phyloP scores from a whole-genome alignment of 2,888 invertebrate species.

The Leucophora obtusa region DNA sequence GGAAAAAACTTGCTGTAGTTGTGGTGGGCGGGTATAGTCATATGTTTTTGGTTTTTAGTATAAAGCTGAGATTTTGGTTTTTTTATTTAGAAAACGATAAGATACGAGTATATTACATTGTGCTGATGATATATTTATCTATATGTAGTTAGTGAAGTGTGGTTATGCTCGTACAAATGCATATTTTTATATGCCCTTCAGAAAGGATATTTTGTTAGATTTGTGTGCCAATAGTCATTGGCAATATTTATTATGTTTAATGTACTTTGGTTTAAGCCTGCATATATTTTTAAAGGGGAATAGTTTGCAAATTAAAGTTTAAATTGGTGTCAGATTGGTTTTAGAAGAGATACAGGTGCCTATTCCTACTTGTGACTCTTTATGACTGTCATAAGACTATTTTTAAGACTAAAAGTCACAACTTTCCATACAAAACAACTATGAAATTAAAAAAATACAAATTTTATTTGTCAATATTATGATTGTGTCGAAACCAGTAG shows the following conservation, averaged over 20 bases:
- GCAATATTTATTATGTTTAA: conserved; percentile 34
- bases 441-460: too few species aligned
- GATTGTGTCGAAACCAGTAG: too few species aligned
- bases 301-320: too few species aligned
- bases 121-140: conserved; percentile 25
- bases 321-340: too few species aligned
- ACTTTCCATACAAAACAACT: too few species aligned
- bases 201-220: conserved; percentile 39
- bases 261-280: neutral
- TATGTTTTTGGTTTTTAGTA: conserved; percentile 35
- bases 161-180: neutral
- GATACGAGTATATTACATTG: conserved; percentile 34
- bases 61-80: conserved; percentile 49
- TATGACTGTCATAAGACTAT: too few species aligned
- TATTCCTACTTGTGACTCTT: too few species aligned
- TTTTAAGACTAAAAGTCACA: too few species aligned
- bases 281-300: neutral
- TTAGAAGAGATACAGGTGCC: too few species aligned
- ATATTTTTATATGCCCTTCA: conserved; percentile 45
- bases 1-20: conserved; percentile 14
- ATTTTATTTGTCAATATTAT: too few species aligned
- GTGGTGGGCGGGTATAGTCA: conserved; percentile 16
- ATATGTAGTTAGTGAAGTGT: neutral
- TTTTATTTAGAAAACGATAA: conserved; percentile 31
- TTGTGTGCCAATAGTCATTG: conserved; percentile 51